Evolutionary conservation across 2,888 invertebrate species (phyloP), one percentile per base, ranked within the genome.

Genomic region (Cerastoderma edule): DNA sequence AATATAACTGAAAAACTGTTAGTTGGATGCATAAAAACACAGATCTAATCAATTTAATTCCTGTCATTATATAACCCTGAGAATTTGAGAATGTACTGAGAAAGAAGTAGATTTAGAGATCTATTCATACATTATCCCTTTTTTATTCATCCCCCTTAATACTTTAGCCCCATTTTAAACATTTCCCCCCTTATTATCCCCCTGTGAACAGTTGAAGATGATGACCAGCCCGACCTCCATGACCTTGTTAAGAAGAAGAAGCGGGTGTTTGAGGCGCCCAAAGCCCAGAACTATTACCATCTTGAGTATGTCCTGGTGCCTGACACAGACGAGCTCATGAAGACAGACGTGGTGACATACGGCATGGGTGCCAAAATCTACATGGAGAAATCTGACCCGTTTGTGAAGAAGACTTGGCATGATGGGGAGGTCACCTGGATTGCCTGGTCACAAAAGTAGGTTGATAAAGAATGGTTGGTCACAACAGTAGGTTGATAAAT

Each of bases 401-500:
- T 87, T 48, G 89, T 92, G 22, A 81, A 92, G 66, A 89, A 89
- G 73, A 92, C 91, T 0, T 93, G 92, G 92, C 88, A 88, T 65
- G 91, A 91, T 71, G 92, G 91, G 0, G 89, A 91, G 33, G 80
- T 89, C 39, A 91, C 92, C 0, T 93, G 93, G 93, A 86, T 91
- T 13, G 90, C 91, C 1, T 92, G 92, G 92, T 85, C 91, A n/a
- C 89, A 91, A 65, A 90, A 88, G 92, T 92, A 80, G 75, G 76
- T 65, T n/a, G n/a, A n/a, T n/a, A n/a, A n/a, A n/a, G n/a, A n/a
- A n/a, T n/a, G n/a, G n/a, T n/a, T n/a, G n/a, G n/a, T n/a, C n/a
- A n/a, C n/a, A n/a, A n/a, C n/a, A n/a, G n/a, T n/a, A n/a, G n/a
- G n/a, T n/a, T n/a, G n/a, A n/a, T n/a, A n/a, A n/a, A n/a, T n/a